phyloP scores from a whole-genome alignment of 2,797 vertebrate genomes.

The Novumbra hubbsi region DNA sequence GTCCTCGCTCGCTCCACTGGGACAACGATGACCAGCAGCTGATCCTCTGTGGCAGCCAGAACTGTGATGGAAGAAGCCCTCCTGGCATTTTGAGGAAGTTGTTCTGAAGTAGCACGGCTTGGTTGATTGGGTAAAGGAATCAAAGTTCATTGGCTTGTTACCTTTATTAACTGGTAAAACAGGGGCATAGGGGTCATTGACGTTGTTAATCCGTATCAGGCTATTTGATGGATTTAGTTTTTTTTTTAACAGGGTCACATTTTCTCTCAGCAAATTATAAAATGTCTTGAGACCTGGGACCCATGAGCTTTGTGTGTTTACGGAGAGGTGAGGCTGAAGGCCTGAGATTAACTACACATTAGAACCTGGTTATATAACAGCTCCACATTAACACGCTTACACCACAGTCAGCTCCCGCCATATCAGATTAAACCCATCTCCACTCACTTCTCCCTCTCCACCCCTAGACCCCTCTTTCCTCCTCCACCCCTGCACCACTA shows the following conservation, averaged over 20 bases:
- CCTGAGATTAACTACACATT: conserved; percentile 45
- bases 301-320: no score
- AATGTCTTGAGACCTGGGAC: no score
- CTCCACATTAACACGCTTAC: conserved; percentile 26
- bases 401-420: conserved; percentile 63
- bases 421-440: conserved; percentile 66
- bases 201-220: no score
- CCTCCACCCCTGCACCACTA: conserved; percentile 43
- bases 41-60: background rate
- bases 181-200: no score
- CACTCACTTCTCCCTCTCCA: conserved; percentile 39
- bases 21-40: no score
- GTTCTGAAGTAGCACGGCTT: background rate
- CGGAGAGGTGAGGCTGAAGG: no score
- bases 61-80: background rate
- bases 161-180: background rate
- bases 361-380: conserved; percentile 63
- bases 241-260: no score
- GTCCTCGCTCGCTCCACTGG: no score
- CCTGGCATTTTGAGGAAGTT: background rate
- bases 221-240: no score
- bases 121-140: background rate
- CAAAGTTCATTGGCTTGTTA: background rate
- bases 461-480: conserved; percentile 28
- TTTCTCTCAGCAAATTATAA: no score